Percentiles rank a stretch among this genome's conserved stretches.
phyloP scores from a whole-genome alignment of 2,113 vertebrate genomes.

The Ursus arctos region DNA sequence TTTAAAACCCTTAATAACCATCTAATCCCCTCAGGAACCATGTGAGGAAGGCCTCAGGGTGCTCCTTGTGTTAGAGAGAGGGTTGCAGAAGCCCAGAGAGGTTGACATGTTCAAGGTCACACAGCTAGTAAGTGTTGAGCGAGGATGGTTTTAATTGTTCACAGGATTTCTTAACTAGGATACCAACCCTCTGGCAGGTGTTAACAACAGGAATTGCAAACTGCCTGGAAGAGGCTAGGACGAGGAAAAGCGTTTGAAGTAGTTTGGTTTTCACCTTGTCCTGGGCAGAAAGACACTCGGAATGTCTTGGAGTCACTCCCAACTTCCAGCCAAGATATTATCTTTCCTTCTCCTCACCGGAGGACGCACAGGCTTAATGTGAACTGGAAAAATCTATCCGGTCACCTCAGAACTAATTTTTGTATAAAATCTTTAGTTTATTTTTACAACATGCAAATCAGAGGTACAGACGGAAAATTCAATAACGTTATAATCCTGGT shows the following conservation, averaged over 20 bases:
- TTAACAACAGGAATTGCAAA: not conserved
- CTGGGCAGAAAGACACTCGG: not conserved
- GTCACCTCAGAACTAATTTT: conserved; percentile 60
- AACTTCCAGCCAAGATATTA: not conserved
- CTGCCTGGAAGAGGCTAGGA: not conserved
- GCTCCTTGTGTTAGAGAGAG: not conserved
- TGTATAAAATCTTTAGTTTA: conserved; percentile 66
- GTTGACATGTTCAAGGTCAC: not conserved
- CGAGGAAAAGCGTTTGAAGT: not conserved
- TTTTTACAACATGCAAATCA: conserved; percentile 72
- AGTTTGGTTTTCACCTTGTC: not conserved
- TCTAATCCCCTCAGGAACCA: not conserved
- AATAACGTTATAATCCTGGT: conserved; percentile 60
- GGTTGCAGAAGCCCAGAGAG: not conserved
- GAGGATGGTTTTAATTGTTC: not conserved
- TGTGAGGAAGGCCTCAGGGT: rapidly evolving
- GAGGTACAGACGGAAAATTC: conserved; percentile 56
- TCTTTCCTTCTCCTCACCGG: conserved; percentile 42
- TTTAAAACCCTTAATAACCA: not conserved
- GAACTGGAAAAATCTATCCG: conserved; percentile 65
- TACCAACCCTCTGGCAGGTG: not conserved
- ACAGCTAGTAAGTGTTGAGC: not conserved
- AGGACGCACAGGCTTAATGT: not conserved
- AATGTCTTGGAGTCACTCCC: not conserved
- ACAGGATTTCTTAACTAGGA: not conserved